Evolutionary conservation across 2,888 invertebrate species (phyloP).

Genomic region (Oegoconia quadripuncta): DNA sequence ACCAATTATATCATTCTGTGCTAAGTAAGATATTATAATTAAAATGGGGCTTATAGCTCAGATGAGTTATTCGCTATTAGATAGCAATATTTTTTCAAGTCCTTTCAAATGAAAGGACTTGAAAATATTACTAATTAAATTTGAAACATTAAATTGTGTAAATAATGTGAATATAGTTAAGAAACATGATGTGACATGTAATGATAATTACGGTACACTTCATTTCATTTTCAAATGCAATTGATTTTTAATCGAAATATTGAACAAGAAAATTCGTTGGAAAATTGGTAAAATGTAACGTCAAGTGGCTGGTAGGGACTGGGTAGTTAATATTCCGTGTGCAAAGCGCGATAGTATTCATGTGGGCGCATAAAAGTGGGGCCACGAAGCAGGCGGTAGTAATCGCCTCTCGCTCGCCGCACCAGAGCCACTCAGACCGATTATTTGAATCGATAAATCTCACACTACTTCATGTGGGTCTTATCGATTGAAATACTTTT

Average conservation of each 20-base stretch:
- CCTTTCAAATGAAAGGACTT: too few species aligned
- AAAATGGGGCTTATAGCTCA: too few species aligned
- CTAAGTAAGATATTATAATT: too few species aligned
- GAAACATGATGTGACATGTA: too few species aligned
- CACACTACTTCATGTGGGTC: not conserved
- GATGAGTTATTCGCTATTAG: too few species aligned
- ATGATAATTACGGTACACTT: not conserved
- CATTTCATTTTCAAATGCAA: not conserved
- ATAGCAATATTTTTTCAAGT: too few species aligned
- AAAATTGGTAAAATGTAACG: slow-evolving; percentile 43
- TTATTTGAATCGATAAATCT: slow-evolving; percentile 10
- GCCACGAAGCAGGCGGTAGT: slow-evolving; percentile 29
- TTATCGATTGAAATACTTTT: not conserved
- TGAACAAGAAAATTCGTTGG: slow-evolving; percentile 38
- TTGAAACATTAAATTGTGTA: too few species aligned
- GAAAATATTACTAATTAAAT: too few species aligned
- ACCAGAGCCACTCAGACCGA: not conserved
- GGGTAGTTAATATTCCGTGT: slow-evolving; percentile 52
- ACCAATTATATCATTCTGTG: too few species aligned
- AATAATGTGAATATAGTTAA: too few species aligned
- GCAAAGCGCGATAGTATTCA: slow-evolving; percentile 49
- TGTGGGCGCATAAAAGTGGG: slow-evolving; percentile 36
- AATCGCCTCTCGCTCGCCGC: not conserved
- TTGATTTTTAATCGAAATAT: slow-evolving; percentile 8
- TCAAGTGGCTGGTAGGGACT: slow-evolving; percentile 37